Evolutionary conservation across 2,113 vertebrate species (phyloP).

Genomic region (Erinaceus europaeus): DNA sequence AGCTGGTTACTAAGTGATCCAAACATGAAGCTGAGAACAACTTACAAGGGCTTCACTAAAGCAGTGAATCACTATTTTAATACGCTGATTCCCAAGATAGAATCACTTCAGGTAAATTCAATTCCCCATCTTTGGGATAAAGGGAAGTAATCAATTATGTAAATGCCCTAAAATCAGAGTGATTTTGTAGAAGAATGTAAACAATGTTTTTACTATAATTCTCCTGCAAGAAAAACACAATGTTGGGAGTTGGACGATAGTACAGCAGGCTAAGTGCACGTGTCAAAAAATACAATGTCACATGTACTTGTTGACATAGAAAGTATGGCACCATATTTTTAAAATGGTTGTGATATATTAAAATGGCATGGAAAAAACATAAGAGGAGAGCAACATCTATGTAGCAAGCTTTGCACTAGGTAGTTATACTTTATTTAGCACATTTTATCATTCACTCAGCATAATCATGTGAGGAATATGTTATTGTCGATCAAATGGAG

Average conservation of each 20-base stretch:
- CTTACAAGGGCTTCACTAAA: constrained; percentile 87
- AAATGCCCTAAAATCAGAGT: too few relatives aligned
- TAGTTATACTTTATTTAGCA: too few relatives aligned
- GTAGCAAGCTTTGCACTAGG: not conserved
- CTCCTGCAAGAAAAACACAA: not conserved
- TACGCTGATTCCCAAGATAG: constrained; percentile 84
- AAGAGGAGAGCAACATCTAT: not conserved
- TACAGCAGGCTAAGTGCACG: too few relatives aligned
- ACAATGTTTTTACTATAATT: not conserved
- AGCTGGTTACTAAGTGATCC: constrained; percentile 92
- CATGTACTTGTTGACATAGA: not conserved
- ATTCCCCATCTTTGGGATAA: not conserved
- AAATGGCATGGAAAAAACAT: not conserved
- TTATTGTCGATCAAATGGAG: not conserved
- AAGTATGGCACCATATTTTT: not conserved
- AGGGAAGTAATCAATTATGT: not conserved
- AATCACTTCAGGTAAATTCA: constrained; percentile 85
- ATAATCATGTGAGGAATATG: not conserved
- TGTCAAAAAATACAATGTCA: not conserved
- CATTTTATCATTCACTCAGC: not conserved
- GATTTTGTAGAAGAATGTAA: too few relatives aligned
- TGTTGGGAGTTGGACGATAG: too few relatives aligned
- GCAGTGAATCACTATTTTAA: constrained; percentile 90
- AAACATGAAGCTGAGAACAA: constrained; percentile 90
- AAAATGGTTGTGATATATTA: not conserved